Evolutionary conservation across 2,888 invertebrate species (phyloP).

Genomic region (Acanthopleura granulata): DNA sequence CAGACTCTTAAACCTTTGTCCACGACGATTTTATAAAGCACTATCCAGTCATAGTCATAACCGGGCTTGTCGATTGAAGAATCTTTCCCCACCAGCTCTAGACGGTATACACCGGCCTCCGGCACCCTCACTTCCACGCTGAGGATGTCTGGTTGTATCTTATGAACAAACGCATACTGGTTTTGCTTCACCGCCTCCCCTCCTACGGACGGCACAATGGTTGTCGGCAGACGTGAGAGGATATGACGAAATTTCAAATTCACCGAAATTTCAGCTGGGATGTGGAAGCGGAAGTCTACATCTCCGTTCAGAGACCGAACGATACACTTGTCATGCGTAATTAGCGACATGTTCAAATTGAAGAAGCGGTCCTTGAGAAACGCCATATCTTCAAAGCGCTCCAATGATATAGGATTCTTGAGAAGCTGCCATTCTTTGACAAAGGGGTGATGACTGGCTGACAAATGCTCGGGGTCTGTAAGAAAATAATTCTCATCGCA

Average conservation of each 20-base stretch:
- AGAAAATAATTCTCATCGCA: slow-evolving; percentile 64
- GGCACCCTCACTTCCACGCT: slow-evolving; percentile 49
- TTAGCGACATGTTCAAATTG: slow-evolving; percentile 49
- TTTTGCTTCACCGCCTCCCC: neutral
- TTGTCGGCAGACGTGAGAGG: slow-evolving; percentile 32
- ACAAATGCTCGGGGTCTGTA: slow-evolving; percentile 58
- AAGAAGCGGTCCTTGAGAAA: slow-evolving; percentile 63
- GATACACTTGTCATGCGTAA: slow-evolving; percentile 49
- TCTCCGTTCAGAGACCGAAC: slow-evolving; percentile 50
- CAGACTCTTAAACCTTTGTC: slow-evolving; percentile 31
- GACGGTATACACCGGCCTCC: slow-evolving; percentile 49
- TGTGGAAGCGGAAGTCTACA: slow-evolving; percentile 50
- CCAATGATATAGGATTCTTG: slow-evolving; percentile 41
- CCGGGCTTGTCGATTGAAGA: slow-evolving; percentile 38
- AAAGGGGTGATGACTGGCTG: slow-evolving; percentile 57
- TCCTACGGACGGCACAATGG: neutral
- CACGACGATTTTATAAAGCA: slow-evolving; percentile 48
- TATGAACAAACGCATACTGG: slow-evolving; percentile 30
- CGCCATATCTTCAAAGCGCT: slow-evolving; percentile 55
- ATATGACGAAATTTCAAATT: slow-evolving; percentile 50
- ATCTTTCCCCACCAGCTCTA: slow-evolving; percentile 62
- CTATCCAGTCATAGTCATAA: slow-evolving; percentile 53
- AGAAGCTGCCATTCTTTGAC: slow-evolving; percentile 57
- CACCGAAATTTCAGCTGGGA: slow-evolving; percentile 41
- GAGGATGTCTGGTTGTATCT: slow-evolving; percentile 34